Evolutionary conservation across 2,797 vertebrate genomes (phyloP), one percentile per base, ranked within the genome.

Genomic region (Pempheris klunzingeri): DNA sequence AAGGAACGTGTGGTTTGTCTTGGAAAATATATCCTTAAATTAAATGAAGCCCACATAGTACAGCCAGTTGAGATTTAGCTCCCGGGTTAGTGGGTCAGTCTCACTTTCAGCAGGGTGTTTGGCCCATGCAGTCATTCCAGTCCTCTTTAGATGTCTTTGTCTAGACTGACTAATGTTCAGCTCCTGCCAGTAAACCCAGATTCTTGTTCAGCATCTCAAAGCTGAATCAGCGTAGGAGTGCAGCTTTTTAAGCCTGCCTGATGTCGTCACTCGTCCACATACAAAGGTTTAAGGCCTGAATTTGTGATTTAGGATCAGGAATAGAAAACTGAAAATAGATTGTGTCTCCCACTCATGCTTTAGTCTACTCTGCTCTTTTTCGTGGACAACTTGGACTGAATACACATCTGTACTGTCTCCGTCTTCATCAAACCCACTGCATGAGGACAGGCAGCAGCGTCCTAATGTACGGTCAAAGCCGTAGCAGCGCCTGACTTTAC

Each of bases 321-420:
- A 53, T 10, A 50, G 18, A 10, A 53, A 38, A 36, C 14, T 57
- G 3, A 13, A 50, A 72, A 52, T 22, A 41, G n/a, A 32, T 12
- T 22, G 14, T 8, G n/a, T 55, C 24, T 59, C 36, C 54, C 43
- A 10, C 50, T 71, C 69, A 74, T 67, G 32, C 76, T 74, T 44
- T 63, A 18, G 8, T 57, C 50, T n/a, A 22, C 67, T 49, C 43
- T n/a, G 26, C 38, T 71, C 69, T 65, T 43, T n/a, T 28, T 46
- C 62, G 38, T 52, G 2, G 7, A 44, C 1, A 15, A 44, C 83
- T 80, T 77, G 80, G 81, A 87, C 77, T 54, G 54, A 89, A 83
- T 30, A 82, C 76, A 85, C 84, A 81, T 82, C 65, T 73, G 0
- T 8, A 28, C 57, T 34, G 34, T 18, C 13, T 36, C 8, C 4